Evolutionary conservation across 2,888 invertebrate species (phyloP).

Genomic region (Andrena trimmerana): DNA sequence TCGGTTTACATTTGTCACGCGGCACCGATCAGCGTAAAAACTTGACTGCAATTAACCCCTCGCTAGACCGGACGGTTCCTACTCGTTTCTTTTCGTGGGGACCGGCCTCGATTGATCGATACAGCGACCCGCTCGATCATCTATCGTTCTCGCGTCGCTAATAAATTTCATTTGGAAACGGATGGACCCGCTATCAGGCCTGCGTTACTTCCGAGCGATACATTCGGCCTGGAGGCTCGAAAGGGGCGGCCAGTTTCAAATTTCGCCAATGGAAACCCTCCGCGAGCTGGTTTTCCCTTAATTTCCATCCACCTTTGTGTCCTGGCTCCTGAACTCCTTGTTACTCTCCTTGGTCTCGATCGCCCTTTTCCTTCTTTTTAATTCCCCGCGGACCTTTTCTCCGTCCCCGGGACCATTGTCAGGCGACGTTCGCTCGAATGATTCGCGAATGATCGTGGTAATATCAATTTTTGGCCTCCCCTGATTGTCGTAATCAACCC

Average conservation of each 20-base stretch:
- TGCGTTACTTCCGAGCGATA: not conserved
- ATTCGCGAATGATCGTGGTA: not conserved
- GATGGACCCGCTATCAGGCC: not conserved
- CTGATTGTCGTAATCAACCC: not conserved
- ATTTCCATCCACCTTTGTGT: conserved; percentile 19
- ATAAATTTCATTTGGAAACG: conserved; percentile 2
- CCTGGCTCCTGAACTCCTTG: not conserved
- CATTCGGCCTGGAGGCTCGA: not conserved
- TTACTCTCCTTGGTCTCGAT: not conserved
- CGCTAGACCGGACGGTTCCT: conserved; percentile 1
- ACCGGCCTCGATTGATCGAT: conserved; percentile 2
- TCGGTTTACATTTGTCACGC: conserved; percentile 48
- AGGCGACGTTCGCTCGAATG: not conserved
- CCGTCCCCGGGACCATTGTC: not conserved
- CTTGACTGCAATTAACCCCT: conserved; percentile 42
- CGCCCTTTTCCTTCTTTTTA: not conserved
- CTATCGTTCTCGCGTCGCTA: not conserved
- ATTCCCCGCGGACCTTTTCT: conserved; percentile 1
- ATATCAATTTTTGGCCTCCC: not conserved
- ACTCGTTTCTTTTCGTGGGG: not conserved
- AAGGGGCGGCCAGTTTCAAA: conserved; percentile 40
- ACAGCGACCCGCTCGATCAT: not conserved
- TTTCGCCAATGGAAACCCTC: conserved; percentile 32
- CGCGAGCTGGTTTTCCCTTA: conserved; percentile 6
- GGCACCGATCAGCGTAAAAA: conserved; percentile 23